Evolutionary conservation across 2,113 vertebrate genomes (phyloP).

Genomic region (Delphinus delphis): DNA sequence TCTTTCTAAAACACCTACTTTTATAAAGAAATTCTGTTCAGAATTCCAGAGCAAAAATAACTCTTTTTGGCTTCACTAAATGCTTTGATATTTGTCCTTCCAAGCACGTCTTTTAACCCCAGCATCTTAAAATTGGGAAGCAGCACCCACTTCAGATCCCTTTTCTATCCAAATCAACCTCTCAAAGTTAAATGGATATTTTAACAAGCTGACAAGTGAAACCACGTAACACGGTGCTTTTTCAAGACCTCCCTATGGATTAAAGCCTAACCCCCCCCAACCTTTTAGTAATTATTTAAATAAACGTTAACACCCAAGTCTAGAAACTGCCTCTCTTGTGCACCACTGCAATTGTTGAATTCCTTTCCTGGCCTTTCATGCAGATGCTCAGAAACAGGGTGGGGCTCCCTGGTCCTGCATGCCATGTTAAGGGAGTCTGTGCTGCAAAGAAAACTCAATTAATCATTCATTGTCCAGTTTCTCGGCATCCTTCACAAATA

Average conservation of each 20-base stretch:
- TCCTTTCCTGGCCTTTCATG: constrained; percentile 65
- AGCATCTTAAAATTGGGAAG: constrained; percentile 43
- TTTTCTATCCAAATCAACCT: constrained; percentile 41
- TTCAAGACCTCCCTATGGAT: not conserved
- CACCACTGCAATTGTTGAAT: constrained; percentile 59
- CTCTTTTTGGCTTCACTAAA: not conserved
- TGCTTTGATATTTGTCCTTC: not conserved
- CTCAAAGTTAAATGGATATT: constrained; percentile 18
- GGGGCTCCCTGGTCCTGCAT: constrained; percentile 61
- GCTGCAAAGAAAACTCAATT: constrained; percentile 51
- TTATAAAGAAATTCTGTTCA: constrained; percentile 19
- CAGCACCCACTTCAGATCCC: not conserved
- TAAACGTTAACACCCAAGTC: not conserved
- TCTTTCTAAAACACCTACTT: constrained; percentile 11
- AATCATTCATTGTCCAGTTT: not conserved
- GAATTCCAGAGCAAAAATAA: constrained; percentile 24
- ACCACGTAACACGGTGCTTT: not conserved
- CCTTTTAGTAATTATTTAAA: not conserved
- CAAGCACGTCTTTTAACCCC: not conserved
- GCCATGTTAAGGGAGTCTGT: not conserved
- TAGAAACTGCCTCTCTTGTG: constrained; percentile 20
- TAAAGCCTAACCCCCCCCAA: not conserved
- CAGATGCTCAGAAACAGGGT: constrained; percentile 75
- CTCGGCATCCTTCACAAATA: not conserved
- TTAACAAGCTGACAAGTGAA: constrained; percentile 10